Conservation (phyloP, 2,888 invertebrate genomes). For the Pemphredon lugubris region DNA sequence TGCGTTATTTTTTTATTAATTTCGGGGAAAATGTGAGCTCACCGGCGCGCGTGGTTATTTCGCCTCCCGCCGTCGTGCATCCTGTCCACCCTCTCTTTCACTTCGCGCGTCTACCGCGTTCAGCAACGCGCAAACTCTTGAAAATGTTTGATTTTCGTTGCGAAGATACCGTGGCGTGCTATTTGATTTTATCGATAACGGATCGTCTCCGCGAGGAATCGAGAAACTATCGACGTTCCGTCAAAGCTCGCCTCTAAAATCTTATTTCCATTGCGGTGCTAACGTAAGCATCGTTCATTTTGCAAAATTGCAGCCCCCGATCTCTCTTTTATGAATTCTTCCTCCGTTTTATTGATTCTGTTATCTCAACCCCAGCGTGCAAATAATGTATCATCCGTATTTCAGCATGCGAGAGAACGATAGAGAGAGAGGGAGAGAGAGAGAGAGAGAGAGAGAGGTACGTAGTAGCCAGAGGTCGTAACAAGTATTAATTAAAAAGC, state of each 20-base stretch:
- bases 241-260: slow-evolving; percentile 10
- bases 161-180: neutral
- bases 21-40: slow-evolving; percentile 50
- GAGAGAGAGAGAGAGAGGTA: neutral
- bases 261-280: slow-evolving; percentile 23
- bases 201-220: too few species aligned
- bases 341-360: slow-evolving; percentile 39
- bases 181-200: neutral
- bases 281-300: slow-evolving; percentile 48
- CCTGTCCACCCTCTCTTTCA: slow-evolving; percentile 16
- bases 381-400: slow-evolving; percentile 52
- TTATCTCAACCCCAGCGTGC: slow-evolving; percentile 46
- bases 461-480: slow-evolving; percentile 45
- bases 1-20: slow-evolving; percentile 55
- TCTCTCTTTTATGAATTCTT: slow-evolving; percentile 50
- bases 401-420: slow-evolving; percentile 46
- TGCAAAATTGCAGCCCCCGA: slow-evolving; percentile 48
- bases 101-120: slow-evolving; percentile 8
- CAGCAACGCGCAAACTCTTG: too few species aligned
- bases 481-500: slow-evolving; percentile 55
- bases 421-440: neutral
- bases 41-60: slow-evolving; percentile 43
- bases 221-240: too few species aligned
- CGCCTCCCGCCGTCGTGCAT: slow-evolving; percentile 37
- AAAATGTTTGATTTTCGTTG: slow-evolving; percentile 34